A percentile compares a stretch with the other conserved stretches of the same genome.
Conservation (phyloP, 2,888 invertebrate genomes). For the Boloria selene region DNA sequence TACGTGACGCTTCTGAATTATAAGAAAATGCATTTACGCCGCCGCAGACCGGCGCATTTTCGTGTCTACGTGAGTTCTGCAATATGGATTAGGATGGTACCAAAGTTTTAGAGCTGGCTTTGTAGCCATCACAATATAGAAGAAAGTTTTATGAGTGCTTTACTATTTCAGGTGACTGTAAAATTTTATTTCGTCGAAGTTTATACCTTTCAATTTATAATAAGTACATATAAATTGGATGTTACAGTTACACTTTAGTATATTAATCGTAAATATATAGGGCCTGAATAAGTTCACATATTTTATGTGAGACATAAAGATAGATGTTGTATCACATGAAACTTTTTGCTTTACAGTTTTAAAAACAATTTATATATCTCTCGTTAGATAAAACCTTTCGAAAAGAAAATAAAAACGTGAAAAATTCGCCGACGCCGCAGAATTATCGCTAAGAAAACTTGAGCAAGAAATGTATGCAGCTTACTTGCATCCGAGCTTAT, state of each 20-base stretch:
- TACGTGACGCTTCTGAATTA: constrained; percentile 81
- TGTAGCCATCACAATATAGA: constrained; percentile 34
- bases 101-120: constrained; percentile 46
- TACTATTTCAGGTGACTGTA: constrained; percentile 29
- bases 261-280: background rate
- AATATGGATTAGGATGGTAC: constrained; percentile 57
- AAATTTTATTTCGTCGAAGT: constrained; percentile 20
- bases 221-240: background rate
- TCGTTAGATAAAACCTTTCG: constrained; percentile 24
- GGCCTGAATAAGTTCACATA: too few species aligned
- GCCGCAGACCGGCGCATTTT: constrained; percentile 63
- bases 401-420: constrained; percentile 32
- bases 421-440: constrained; percentile 44
- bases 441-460: constrained; percentile 63
- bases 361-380: constrained; percentile 19
- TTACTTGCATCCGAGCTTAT: constrained; percentile 81
- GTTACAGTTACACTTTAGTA: background rate
- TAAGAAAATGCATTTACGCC: constrained; percentile 80
- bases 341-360: background rate
- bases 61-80: constrained; percentile 62
- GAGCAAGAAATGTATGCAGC: constrained; percentile 79
- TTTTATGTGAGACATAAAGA: too few species aligned
- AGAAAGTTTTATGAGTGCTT: constrained; percentile 34
- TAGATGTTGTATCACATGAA: background rate
- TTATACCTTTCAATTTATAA: constrained; percentile 19